Base-by-base conservation (phyloP, 2,113 vertebrate species). In the Parus major region DNA sequence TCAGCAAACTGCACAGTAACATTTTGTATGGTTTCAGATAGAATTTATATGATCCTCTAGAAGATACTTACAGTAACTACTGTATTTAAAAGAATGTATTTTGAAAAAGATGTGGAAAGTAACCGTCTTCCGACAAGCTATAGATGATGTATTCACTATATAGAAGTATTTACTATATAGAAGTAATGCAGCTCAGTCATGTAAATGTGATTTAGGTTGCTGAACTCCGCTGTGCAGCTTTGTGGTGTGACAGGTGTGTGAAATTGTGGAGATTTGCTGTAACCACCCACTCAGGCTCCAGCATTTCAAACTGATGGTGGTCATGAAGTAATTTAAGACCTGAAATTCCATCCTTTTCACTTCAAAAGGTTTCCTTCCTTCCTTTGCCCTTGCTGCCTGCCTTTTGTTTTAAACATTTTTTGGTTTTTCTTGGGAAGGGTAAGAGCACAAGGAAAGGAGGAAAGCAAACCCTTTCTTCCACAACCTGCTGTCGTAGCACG, bases 31-130 rank as follows among this genome's bases (percentile, higher is more conserved):
- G 71, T 76, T 95, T 82, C 73, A 92, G 82, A 52, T 92, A 29
- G 78, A 82, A 86, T 82, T 90, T 78, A 41, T 92, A 69, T 70
- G 87, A n/a, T 94, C 68, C 71, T 88, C 71, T 81, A 92, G 52
- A 79, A 90, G 49, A 77, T 86, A 87, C 61, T 96, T 97, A 96
- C 95, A 94, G 96, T 88, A 96, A 92, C 85, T 96, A 73, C 92
- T 97, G 93, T 96, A 96, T 96, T 95, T 56, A 93, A 92, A 93
- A 92, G 97, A 96, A 94, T 95, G 86, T 95, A 96, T 83, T 96
- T 97, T 87, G 53, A 75, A 93, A 88, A 77, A 73, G 61, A n/a
- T 47, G 49, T 79, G 63, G 83, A 84, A 88, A 95, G 76, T 91
- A 47, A 27, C 64, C 12, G 33, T 95, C 78, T 89, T 86, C 7